Conservation (phyloP, 1,140 invertebrate genomes). For the Drosophila guanche region DNA sequence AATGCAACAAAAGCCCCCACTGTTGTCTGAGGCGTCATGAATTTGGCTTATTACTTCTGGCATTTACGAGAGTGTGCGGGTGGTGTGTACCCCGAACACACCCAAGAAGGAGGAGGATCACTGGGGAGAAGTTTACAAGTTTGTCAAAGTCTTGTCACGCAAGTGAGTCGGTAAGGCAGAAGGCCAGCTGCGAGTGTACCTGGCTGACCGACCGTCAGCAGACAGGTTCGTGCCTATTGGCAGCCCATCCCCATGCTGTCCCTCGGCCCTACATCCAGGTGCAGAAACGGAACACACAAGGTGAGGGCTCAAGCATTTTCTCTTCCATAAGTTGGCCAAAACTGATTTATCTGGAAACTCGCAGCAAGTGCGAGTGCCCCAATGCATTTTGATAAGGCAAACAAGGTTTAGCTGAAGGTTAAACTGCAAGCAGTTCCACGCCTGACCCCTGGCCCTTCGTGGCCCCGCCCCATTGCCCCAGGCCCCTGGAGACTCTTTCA, state of each 20-base stretch:
- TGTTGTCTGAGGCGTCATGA: no score
- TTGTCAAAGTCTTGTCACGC: constrained; percentile 62
- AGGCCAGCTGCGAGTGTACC: constrained; percentile 23
- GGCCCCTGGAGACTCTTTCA: no score
- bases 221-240: background rate
- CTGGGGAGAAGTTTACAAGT: constrained; percentile 27
- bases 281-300: constrained; percentile 2
- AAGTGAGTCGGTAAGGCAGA: constrained; percentile 14
- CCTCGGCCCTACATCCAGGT: no score
- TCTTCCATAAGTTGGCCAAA: constrained; percentile 4
- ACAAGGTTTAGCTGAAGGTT: constrained; percentile 54
- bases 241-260: no score
- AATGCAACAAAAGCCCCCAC: no score
- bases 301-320: constrained; percentile 7
- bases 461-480: no score
- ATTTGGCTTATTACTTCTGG: no score
- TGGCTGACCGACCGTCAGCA: constrained; percentile 38
- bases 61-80: no score
- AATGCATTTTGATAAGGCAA: constrained; percentile 76
- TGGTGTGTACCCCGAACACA: no score
- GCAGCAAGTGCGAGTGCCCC: background rate
- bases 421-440: background rate
- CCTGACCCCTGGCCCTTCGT: no score
- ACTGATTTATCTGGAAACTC: constrained; percentile 40
- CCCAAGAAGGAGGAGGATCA: background rate